Conservation (phyloP, 2,797 vertebrate species). For the Holocentrus rufus region DNA sequence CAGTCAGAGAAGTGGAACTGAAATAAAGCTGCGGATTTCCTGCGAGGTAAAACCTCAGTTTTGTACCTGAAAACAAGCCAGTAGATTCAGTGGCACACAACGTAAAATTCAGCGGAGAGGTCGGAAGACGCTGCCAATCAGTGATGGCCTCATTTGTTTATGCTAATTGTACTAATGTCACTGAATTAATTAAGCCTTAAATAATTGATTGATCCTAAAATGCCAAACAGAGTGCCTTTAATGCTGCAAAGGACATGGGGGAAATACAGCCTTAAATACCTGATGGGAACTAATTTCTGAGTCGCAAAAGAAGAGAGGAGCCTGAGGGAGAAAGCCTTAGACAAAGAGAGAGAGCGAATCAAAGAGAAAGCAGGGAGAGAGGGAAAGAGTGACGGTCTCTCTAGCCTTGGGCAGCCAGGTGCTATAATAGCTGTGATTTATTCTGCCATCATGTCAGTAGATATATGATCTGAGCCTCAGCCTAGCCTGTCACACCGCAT, state of each 20-base stretch:
- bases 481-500: constrained; percentile 70
- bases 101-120: constrained; percentile 10
- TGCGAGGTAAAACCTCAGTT: no score
- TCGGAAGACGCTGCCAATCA: neutral
- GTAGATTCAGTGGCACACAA: no score
- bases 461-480: constrained; percentile 71
- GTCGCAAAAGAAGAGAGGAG: constrained; percentile 7
- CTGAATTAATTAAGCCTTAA: constrained; percentile 25
- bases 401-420: constrained; percentile 68
- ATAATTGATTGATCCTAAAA: constrained; percentile 27
- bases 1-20: no score
- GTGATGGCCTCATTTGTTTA: neutral
- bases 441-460: constrained; percentile 74
- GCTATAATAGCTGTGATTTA: constrained; percentile 80
- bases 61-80: no score
- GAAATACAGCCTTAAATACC: constrained; percentile 19
- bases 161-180: constrained; percentile 30
- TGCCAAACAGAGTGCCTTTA: neutral
- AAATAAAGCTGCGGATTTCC: no score
- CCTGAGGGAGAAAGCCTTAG: constrained; percentile 27
- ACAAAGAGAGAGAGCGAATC: constrained; percentile 5
- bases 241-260: constrained; percentile 18
- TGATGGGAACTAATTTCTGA: constrained; percentile 36
- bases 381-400: constrained; percentile 47
- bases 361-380: constrained; percentile 20